Evolutionary conservation across 2,888 invertebrate genomes (phyloP).

Genomic region (Odontothrips loti): DNA sequence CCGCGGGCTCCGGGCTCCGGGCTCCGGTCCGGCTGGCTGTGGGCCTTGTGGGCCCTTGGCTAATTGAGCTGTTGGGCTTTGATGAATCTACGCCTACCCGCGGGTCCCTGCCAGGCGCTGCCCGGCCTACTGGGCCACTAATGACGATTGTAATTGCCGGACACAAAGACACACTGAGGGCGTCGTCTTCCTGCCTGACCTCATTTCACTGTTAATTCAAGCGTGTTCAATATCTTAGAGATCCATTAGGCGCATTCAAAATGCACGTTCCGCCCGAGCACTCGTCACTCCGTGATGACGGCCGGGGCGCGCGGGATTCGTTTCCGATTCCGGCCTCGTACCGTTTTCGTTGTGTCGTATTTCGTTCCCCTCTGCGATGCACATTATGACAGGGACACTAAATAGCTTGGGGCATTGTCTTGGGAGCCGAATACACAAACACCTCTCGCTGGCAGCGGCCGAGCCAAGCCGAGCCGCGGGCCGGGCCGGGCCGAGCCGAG

Average conservation of each 20-base stretch:
- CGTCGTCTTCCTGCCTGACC: slow-evolving; percentile 19
- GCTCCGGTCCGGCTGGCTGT: no score
- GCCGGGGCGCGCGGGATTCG: background rate
- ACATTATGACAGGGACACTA: background rate
- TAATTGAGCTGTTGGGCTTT: slow-evolving; percentile 1
- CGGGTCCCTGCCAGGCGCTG: background rate
- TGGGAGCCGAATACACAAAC: background rate
- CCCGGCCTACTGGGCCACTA: background rate
- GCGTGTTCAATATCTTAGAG: slow-evolving; percentile 3
- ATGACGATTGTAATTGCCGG: slow-evolving; percentile 17
- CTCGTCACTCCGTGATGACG: background rate
- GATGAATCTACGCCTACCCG: background rate
- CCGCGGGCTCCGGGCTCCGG: no score
- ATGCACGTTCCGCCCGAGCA: background rate
- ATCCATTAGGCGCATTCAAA: background rate
- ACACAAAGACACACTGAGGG: background rate
- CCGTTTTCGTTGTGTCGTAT: no score
- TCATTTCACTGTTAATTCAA: slow-evolving; percentile 14
- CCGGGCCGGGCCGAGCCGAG: no score
- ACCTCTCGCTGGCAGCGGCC: background rate
- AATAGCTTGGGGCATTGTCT: no score
- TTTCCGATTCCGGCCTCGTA: background rate
- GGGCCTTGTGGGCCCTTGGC: background rate
- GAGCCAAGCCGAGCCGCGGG: no score
- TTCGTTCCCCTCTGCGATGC: background rate